These are phyloP conservation scores for Neuroterus valhalla DNA, from an alignment of 1,140 invertebrate species.

Conservation along the genomic window DNA sequence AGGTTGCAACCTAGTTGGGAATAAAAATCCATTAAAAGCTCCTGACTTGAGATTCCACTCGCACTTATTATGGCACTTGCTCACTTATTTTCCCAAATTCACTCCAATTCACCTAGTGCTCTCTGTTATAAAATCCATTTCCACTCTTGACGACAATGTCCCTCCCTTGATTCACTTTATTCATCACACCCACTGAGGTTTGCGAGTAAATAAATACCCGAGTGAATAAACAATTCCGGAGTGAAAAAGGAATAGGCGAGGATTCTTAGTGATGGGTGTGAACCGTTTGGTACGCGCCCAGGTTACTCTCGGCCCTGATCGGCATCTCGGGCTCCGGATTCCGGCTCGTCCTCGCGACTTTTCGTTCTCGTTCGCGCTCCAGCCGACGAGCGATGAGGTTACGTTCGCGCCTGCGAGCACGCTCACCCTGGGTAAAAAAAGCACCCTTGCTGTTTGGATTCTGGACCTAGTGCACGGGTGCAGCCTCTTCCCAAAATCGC, in stretches of 20 bases:
- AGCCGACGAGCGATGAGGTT: background rate
- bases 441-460: background rate
- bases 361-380: constrained; percentile 15
- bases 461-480: constrained; percentile 28
- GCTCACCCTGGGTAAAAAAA: constrained; percentile 9
- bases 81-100: background rate
- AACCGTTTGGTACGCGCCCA: constrained; percentile 28
- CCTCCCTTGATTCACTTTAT: background rate
- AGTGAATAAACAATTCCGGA: background rate
- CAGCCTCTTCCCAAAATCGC: background rate
- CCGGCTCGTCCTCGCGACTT: constrained; percentile 23
- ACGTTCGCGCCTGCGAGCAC: constrained; percentile 28
- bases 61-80: background rate
- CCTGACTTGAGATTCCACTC: too few species aligned
- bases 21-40: background rate
- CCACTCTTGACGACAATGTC: background rate
- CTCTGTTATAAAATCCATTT: background rate
- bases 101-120: too few species aligned
- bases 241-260: background rate
- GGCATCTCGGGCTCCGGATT: constrained; percentile 26
- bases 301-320: constrained; percentile 20
- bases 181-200: background rate
- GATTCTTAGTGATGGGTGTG: constrained; percentile 19
- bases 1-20: background rate
- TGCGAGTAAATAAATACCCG: background rate